phyloP scores from a whole-genome alignment of 2,888 invertebrate genomes.

The Plagodis dolabraria region DNA sequence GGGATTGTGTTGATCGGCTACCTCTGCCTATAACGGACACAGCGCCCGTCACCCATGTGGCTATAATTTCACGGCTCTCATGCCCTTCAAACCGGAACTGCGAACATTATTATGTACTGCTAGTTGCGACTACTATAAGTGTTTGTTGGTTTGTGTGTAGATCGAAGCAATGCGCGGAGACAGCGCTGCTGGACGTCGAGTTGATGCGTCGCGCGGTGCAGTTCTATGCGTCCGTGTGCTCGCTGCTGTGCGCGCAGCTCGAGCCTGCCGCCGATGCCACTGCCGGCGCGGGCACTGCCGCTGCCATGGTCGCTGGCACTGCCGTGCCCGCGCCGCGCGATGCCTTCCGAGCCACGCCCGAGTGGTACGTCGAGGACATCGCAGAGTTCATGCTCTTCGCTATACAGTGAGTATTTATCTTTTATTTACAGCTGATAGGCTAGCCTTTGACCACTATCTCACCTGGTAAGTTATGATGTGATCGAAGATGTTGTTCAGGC shows the following conservation, averaged over 20 bases:
- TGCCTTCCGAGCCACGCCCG: constrained; percentile 95
- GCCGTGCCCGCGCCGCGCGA: constrained; percentile 61
- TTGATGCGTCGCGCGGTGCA: constrained; percentile 92
- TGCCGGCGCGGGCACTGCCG: too few relatives aligned
- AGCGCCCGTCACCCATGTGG: too few relatives aligned
- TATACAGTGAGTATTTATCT: constrained; percentile 91
- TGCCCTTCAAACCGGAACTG: constrained; percentile 29
- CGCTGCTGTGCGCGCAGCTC: constrained; percentile 92
- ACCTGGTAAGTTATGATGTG: too few relatives aligned
- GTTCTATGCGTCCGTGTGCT: constrained; percentile 95
- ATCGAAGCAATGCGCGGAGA: constrained; percentile 96
- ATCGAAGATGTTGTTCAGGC: too few relatives aligned
- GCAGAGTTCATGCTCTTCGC: constrained; percentile 97
- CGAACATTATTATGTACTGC: not conserved
- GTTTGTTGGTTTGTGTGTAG: constrained; percentile 61
- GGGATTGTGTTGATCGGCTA: too few relatives aligned
- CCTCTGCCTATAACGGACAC: too few relatives aligned
- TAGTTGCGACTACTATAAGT: not conserved
- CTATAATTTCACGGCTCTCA: too few relatives aligned
- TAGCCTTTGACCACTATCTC: too few relatives aligned
- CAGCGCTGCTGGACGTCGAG: constrained; percentile 93
- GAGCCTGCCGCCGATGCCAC: constrained; percentile 88
- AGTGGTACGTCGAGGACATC: constrained; percentile 99
- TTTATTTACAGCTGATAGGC: not conserved
- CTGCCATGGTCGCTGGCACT: too few relatives aligned